Conservation (phyloP, 2,888 invertebrate species). For the Metacarcinus magister region DNA sequence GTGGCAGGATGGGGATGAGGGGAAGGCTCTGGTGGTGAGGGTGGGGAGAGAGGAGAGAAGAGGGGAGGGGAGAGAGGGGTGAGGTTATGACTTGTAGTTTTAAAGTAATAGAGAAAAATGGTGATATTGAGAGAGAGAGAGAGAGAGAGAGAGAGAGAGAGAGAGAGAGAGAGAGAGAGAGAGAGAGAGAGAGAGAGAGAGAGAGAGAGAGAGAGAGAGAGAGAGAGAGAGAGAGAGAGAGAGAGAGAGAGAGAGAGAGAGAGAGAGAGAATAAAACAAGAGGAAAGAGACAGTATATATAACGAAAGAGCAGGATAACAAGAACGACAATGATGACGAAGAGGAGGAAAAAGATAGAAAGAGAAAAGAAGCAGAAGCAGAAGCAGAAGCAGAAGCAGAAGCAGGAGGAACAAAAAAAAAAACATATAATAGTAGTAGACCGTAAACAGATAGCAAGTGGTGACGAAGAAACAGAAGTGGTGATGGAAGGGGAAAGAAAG, state of each 20-base stretch:
- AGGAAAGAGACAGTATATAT: not conserved
- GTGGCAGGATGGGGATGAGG: not conserved
- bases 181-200: not conserved
- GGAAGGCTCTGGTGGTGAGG: not conserved
- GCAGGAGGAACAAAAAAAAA: not conserved
- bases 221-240: not conserved
- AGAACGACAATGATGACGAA: no score
- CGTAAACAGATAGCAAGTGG: not conserved
- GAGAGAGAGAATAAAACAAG: not conserved
- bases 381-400: no score
- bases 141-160: not conserved
- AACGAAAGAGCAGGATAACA: no score
- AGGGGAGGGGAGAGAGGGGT: not conserved
- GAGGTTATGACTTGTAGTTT: not conserved
- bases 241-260: conserved; percentile 5
- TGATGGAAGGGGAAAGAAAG: not conserved
- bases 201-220: not conserved
- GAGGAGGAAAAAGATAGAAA: no score
- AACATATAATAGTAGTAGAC: not conserved
- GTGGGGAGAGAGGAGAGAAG: not conserved
- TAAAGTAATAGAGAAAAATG: not conserved
- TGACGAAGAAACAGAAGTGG: not conserved
- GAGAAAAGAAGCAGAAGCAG: no score
- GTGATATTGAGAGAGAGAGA: no score
- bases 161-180: not conserved